These are phyloP conservation scores for roundworm (Caenorhabditis elegans) DNA, from an alignment of 1,140 invertebrate genomes.

Conservation along the genomic window DNA sequence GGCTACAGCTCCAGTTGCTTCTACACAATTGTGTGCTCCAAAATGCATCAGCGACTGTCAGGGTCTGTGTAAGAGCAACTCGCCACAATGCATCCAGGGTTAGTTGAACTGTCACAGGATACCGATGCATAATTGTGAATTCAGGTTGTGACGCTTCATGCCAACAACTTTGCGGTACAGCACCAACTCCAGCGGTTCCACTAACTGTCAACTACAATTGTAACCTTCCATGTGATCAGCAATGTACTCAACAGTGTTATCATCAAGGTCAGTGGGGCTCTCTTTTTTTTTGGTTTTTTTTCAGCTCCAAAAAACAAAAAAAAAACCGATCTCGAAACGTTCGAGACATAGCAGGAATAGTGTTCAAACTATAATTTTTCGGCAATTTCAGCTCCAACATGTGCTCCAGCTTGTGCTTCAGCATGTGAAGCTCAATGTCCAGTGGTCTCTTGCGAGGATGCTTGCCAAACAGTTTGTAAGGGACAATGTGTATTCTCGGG, in stretches of 20 bases:
- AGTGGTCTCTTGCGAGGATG: constrained; percentile 32
- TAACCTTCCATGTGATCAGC: constrained; percentile 34
- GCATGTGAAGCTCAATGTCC: constrained; percentile 24
- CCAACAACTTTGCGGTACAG: constrained; percentile 32
- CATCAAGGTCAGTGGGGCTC: not conserved
- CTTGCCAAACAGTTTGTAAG: constrained; percentile 35
- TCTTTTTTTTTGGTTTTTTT: too few relatives aligned
- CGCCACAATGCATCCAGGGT: constrained; percentile 34
- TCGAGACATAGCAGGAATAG: too few relatives aligned
- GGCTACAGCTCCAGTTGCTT: not conserved
- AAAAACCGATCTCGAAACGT: too few relatives aligned
- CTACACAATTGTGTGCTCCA: constrained; percentile 28
- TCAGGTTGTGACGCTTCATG: constrained; percentile 18
- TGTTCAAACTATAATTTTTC: too few relatives aligned
- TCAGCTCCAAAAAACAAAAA: too few relatives aligned
- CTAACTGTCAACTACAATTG: constrained; percentile 27
- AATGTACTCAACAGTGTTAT: constrained; percentile 32
- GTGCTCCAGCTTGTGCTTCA: constrained; percentile 21
- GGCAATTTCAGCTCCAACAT: constrained; percentile 27
- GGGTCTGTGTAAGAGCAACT: constrained; percentile 19
- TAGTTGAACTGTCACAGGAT: too few relatives aligned
- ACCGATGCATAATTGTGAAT: not conserved
- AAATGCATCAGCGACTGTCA: constrained; percentile 37
- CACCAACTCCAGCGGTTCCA: constrained; percentile 1
- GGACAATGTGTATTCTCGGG: constrained; percentile 35